Evolutionary conservation across 2,797 vertebrate genomes (phyloP), one percentile per base, ranked within the genome.

Genomic region (Smutsia gigantea): DNA sequence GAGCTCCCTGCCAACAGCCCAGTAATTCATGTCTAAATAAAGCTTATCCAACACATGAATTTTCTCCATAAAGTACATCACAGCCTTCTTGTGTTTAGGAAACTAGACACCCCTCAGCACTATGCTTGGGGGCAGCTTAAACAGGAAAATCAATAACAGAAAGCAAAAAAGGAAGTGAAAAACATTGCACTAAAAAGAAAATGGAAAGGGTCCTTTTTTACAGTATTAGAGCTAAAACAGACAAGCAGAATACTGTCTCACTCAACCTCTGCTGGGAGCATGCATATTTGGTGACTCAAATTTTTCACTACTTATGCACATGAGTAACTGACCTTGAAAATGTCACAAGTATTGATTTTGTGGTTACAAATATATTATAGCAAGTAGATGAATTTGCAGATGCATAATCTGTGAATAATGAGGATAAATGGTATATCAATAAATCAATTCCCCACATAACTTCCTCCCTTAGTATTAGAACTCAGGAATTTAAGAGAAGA

Each of bases 211-310:
- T 15, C 2, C 0, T 29, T 66, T 29, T 46, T 34, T 37, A 7
- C 59, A 64, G 2, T 12, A 17, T 25, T 13, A 89, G 37, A 84
- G 5, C 39, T n/a, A 57, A 81, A 11, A 66, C 4, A 15, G 29
- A 13, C 29, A 72, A 25, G 19, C 15, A 46, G 2, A 21, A 8
- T 0, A 2, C 10, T 9, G 12, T 17, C 2, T 4, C 31, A 21
- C 6, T 29, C 34, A 13, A 23, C 14, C 14, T 31, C 64, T 25
- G 27, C 23, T 29, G 57, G 55, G 10, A 34, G 29, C 51, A 2
- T 2, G 21, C 1, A 4, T 19, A 3, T 51, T 75, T 69, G 39
- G 21, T 7, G 25, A 68, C 46, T 42, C 63, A 61, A 46, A 55
- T 13, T n/a, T 59, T 72, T 17, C 25, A 46, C 12, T 12, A 0